These are phyloP conservation scores for Pomatorhinus ruficollis DNA, from an alignment of 2,113 vertebrate species.

Conservation along the genomic window DNA sequence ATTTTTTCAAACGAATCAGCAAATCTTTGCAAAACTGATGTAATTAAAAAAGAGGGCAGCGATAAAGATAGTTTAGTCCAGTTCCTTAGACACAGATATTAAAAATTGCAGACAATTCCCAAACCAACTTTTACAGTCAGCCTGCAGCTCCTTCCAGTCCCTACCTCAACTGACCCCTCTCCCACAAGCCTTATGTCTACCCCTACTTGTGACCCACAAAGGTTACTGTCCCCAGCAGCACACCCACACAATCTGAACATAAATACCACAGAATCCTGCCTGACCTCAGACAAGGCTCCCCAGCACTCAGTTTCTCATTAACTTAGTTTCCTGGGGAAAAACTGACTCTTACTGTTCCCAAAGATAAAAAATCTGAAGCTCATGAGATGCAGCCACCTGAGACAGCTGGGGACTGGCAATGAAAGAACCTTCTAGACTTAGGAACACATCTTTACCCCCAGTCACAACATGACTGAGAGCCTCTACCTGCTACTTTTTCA, in stretches of 20 bases:
- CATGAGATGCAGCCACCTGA: background rate
- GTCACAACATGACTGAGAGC: background rate
- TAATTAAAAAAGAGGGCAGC: background rate
- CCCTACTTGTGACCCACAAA: background rate
- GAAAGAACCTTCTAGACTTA: background rate
- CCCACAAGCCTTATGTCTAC: background rate
- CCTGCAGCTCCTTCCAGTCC: background rate
- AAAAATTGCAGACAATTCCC: background rate
- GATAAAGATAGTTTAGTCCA: background rate
- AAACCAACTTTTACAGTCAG: background rate
- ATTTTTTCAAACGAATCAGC: background rate
- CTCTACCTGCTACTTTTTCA: background rate
- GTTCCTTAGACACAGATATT: background rate
- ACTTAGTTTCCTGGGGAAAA: background rate
- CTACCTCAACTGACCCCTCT: background rate
- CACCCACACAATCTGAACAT: background rate
- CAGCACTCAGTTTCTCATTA: background rate
- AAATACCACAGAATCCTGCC: background rate
- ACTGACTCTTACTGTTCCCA: background rate
- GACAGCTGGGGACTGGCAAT: background rate
- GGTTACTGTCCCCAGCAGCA: background rate
- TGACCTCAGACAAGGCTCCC: background rate
- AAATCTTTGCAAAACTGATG: background rate
- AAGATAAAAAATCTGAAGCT: background rate
- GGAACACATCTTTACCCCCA: background rate